These are phyloP conservation scores for Macaria notata DNA, from an alignment of 2,888 invertebrate species.

Conservation along the genomic window DNA sequence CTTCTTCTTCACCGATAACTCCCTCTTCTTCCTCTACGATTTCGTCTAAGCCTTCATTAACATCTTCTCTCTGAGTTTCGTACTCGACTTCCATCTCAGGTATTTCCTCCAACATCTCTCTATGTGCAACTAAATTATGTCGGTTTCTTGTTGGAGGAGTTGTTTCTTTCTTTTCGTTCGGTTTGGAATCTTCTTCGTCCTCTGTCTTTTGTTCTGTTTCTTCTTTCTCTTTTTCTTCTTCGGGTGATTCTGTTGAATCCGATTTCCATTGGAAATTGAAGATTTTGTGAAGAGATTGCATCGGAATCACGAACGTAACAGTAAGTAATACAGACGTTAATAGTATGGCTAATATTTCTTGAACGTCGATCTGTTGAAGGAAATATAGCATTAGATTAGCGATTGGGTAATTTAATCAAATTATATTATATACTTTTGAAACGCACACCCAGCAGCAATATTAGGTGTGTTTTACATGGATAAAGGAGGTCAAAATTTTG, in stretches of 20 bases:
- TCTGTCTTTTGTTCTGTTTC: constrained; percentile 24
- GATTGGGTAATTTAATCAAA: no score
- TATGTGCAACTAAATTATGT: constrained; percentile 63
- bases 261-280: constrained; percentile 46
- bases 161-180: constrained; percentile 43
- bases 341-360: constrained; percentile 80
- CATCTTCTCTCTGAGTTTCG: constrained; percentile 62
- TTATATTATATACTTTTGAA: no score
- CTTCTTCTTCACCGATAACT: constrained; percentile 45
- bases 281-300: constrained; percentile 76
- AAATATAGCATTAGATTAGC: constrained; percentile 2
- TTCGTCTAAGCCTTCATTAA: constrained; percentile 61
- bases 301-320: constrained; percentile 85
- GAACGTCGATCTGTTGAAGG: constrained; percentile 76
- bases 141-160: constrained; percentile 45
- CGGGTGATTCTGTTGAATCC: constrained; percentile 27
- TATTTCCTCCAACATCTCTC: constrained; percentile 74
- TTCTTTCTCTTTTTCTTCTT: constrained; percentile 30
- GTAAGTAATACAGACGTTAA: constrained; percentile 80
- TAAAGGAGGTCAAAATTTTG: no score
- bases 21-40: constrained; percentile 75
- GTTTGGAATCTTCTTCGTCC: constrained; percentile 34
- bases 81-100: constrained; percentile 71
- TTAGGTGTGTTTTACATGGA: no score
- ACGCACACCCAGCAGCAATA: no score